Conservation (phyloP, 2,797 vertebrate genomes). For the Chelmon rostratus region DNA sequence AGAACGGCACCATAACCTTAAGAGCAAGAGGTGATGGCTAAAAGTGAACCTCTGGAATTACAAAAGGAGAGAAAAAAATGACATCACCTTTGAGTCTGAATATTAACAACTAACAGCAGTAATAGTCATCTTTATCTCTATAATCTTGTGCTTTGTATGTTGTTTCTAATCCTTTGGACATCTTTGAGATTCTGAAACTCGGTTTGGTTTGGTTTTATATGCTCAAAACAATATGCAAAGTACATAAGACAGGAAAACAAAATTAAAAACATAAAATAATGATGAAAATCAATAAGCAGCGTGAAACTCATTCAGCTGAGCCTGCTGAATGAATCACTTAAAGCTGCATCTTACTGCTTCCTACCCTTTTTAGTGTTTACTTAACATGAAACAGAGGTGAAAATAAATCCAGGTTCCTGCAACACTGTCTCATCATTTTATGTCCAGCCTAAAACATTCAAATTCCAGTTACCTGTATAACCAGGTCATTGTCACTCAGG, state of each 20-base stretch:
- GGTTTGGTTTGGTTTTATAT: background rate
- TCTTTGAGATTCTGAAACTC: background rate
- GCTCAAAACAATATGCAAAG: no score
- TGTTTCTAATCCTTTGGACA: background rate
- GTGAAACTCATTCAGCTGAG: no score
- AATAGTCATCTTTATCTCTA: background rate
- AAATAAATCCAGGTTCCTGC: no score
- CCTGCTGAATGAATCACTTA: no score
- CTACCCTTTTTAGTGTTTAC: no score
- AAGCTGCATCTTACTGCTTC: no score
- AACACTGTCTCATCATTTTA: no score
- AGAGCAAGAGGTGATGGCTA: slow-evolving; percentile 54
- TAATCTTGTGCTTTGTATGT: background rate
- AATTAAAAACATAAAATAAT: background rate
- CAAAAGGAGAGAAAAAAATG: background rate
- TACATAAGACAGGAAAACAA: background rate
- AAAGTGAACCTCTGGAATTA: slow-evolving; percentile 33
- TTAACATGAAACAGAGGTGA: no score
- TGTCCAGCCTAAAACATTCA: no score
- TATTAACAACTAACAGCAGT: background rate
- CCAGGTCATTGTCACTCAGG: no score
- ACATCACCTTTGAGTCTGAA: background rate
- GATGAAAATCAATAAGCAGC: no score
- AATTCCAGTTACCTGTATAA: no score
- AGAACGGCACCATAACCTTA: slow-evolving; percentile 71